A percentile compares a stretch with the other conserved stretches of the same genome.
phyloP scores from a whole-genome alignment of 2,113 vertebrate species.

The Lepus timidus region DNA sequence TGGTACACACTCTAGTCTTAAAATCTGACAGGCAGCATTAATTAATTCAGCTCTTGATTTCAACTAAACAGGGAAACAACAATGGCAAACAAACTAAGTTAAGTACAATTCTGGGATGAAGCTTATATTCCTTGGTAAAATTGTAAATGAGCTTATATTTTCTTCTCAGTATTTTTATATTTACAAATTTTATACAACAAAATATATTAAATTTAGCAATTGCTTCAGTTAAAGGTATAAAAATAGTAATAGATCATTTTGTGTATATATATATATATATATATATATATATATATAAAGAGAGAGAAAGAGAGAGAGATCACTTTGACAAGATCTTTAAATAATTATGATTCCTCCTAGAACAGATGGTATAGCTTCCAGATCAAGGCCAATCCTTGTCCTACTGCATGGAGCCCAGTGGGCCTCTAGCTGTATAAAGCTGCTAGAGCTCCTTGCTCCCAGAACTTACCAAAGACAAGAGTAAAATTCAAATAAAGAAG shows the following conservation, averaged over 20 bases:
- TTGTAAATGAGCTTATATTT: constrained; percentile 37
- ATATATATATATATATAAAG: not conserved
- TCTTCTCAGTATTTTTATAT: not conserved
- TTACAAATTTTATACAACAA: not conserved
- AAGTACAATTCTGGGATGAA: not conserved
- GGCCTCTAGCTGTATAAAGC: not conserved
- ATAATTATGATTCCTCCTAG: not conserved
- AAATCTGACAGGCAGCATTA: not conserved
- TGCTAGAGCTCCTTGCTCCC: not conserved
- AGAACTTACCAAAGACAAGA: not conserved
- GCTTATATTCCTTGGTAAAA: not conserved
- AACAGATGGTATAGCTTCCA: not conserved
- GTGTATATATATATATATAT: not conserved
- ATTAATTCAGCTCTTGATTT: not conserved
- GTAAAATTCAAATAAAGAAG: not conserved
- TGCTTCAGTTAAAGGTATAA: not conserved
- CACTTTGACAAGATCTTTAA: not conserved
- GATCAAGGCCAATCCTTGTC: not conserved
- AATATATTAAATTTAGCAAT: not conserved
- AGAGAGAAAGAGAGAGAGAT: no score
- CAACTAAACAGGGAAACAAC: not conserved
- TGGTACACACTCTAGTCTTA: not conserved
- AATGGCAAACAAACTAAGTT: not conserved
- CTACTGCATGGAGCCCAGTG: not conserved
- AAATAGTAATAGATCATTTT: not conserved